Percentiles rank a stretch among this genome's conserved stretches.
Evolutionary conservation across 1,140 invertebrate genomes (phyloP).

Genomic region (Brachionus plicatilis): DNA sequence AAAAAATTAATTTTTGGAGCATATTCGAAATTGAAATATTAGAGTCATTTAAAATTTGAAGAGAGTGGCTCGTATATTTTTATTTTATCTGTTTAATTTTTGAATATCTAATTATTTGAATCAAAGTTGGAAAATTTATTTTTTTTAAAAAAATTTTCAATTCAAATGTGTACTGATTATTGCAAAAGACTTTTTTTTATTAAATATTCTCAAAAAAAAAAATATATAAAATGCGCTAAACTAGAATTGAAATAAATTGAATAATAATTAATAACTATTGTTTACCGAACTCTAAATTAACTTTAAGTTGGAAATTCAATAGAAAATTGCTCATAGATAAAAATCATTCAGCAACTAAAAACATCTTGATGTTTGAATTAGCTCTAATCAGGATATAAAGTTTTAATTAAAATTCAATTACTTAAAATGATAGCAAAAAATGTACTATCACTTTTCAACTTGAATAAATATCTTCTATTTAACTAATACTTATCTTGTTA

Average conservation of each 20-base stretch:
- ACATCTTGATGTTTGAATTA: neutral
- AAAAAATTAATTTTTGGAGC: no score
- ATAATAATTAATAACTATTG: neutral
- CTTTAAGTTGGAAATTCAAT: neutral
- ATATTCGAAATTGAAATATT: no score
- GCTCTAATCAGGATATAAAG: neutral
- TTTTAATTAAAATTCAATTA: constrained; percentile 29
- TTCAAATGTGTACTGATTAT: no score
- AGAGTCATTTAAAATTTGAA: no score
- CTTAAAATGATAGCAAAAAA: neutral
- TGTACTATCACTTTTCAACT: constrained; percentile 3
- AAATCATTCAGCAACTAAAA: neutral
- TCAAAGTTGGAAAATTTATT: no score
- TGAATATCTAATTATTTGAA: no score
- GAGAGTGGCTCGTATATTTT: no score
- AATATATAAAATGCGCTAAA: neutral
- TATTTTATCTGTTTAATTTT: no score
- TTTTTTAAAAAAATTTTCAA: no score
- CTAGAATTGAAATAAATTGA: neutral
- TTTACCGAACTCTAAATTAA: neutral
- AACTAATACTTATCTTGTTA: neutral
- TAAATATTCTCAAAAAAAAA: no score
- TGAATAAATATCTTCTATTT: neutral
- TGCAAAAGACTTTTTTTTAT: no score
- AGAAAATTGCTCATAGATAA: neutral